These are phyloP conservation scores for Erebia palarica DNA, from an alignment of 2,888 invertebrate genomes.

Conservation along the genomic window DNA sequence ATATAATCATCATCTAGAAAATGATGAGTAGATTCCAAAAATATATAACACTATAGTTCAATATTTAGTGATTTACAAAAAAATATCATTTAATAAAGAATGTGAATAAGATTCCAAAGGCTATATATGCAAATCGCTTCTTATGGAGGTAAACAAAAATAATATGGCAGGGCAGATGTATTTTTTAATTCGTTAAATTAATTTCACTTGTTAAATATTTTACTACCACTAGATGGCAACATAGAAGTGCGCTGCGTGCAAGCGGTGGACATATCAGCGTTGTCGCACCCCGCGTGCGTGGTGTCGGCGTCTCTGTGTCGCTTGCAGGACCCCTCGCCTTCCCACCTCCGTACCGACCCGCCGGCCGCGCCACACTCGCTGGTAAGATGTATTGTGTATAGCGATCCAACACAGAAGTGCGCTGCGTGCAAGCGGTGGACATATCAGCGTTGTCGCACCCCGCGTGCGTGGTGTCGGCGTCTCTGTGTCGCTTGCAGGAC, in stretches of 20 bases:
- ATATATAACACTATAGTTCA: no score
- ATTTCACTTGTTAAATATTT: background rate
- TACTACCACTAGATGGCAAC: constrained; percentile 26
- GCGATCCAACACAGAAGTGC: background rate
- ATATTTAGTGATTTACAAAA: no score
- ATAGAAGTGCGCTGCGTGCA: constrained; percentile 50
- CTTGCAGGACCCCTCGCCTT: constrained; percentile 85
- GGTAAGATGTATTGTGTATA: no score
- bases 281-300: constrained; percentile 98
- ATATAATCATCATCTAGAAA: no score
- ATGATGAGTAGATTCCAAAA: no score
- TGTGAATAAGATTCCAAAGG: no score
- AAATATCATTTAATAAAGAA: no score
- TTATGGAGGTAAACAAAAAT: no score
- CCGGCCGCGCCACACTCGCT: constrained; percentile 39
- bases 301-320: constrained; percentile 96
- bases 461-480: constrained; percentile 96
- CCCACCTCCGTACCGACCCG: constrained; percentile 39
- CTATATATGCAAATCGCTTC: no score
- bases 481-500: constrained; percentile 93
- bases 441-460: constrained; percentile 93
- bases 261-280: constrained; percentile 67
- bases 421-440: background rate
- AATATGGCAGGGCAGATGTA: no score
- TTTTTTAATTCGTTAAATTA: no score